Evolutionary conservation across 2,888 invertebrate species (phyloP), one percentile per base, ranked within the genome.

Genomic region (Platypus cylindrus): DNA sequence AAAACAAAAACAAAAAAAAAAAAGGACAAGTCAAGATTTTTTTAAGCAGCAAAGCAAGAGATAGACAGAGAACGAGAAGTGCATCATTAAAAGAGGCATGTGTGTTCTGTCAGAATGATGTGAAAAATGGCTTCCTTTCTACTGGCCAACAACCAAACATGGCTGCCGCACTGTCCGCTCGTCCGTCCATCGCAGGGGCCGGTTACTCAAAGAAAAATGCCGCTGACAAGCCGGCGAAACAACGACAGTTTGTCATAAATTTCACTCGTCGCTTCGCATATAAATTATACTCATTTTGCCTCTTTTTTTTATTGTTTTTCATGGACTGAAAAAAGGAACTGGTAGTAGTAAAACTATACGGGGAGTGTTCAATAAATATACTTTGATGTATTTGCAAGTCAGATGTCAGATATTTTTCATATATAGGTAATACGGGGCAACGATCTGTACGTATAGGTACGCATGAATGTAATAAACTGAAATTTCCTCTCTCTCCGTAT

Each of bases 91-190:
- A 46, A 44, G 48, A 55, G 52, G 54, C 55, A 55, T 58, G 56
- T 58, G 56, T 52, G 52, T 53, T 49, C 48, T 54, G 56, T 56
- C 56, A 53, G 47, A 42, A 34, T 30, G 33, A 36, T 46, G 47
- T 52, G 55, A 58, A 49, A 55, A 56, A 58, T 56, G 53, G 50
- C 53, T 58, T 57, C 56, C 58, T 56, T 49, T 44, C 45, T 38
- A 39, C 34, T 45, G 41, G 45, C 47, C 36, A 50, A 51, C 51
- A n/a, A n/a, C n/a, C n/a, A 50, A 51, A 48, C 49, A 43, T 38
- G 47, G 51, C 51, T 51, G 52, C 52, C 30, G 27, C 34, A 16
- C n/a, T n/a, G n/a, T n/a, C n/a, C n/a, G n/a, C n/a, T n/a, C n/a
- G n/a, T n/a, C n/a, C n/a, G n/a, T n/a, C n/a, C n/a, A n/a, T n/a